phyloP scores from a whole-genome alignment of 2,113 vertebrate species.

The Etheostoma spectabile region DNA sequence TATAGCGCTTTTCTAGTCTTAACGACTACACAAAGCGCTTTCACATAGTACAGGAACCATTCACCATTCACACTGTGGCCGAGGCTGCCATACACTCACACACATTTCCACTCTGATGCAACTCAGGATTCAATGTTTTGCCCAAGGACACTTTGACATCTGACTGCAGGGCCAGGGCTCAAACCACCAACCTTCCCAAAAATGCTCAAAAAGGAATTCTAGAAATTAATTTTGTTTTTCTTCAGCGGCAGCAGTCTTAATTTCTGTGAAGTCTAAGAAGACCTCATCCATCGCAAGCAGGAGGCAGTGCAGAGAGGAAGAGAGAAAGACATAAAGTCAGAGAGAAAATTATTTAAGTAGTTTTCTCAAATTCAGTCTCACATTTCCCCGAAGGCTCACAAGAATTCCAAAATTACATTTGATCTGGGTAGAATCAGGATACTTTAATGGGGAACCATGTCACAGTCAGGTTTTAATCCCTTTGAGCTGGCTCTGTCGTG shows the following conservation, averaged over 20 bases:
- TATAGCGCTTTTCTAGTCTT: no score
- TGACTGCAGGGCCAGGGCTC: no score
- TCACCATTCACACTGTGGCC: no score
- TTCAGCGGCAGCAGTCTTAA: constrained; percentile 9
- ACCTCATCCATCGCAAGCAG: constrained; percentile 29
- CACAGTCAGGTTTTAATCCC: neutral
- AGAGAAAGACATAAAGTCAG: neutral
- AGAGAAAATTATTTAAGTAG: neutral
- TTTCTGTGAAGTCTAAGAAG: constrained; percentile 43
- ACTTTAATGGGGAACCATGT: neutral
- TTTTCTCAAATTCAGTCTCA: constrained; percentile 11
- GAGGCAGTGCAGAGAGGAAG: neutral
- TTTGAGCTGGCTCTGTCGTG: constrained; percentile 40
- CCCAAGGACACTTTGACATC: no score
- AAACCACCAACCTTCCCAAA: no score
- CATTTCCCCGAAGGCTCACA: neutral
- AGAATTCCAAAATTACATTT: neutral
- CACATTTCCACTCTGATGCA: no score
- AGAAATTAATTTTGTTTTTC: constrained; percentile 21
- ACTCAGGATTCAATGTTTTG: no score
- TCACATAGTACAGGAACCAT: no score
- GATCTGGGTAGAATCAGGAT: neutral
- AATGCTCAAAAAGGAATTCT: no score
- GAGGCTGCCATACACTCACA: no score
- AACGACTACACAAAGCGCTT: no score